Evolutionary conservation across 2,113 vertebrate species (phyloP).

Genomic region (Conger conger): DNA sequence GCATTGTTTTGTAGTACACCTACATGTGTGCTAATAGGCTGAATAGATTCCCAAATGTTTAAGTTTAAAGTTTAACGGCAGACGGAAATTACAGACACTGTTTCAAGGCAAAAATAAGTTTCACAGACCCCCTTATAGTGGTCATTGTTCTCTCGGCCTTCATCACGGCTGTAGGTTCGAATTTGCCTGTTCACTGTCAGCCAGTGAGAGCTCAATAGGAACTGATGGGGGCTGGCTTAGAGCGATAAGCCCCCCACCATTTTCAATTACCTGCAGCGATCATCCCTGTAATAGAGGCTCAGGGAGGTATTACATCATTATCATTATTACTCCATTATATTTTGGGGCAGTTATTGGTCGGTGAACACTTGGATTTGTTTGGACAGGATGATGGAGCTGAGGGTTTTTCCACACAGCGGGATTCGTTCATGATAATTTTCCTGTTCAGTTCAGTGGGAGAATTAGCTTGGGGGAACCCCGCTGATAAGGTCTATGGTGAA

Average conservation of each 20-base stretch:
- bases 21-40: not conserved
- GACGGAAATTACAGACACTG: not conserved
- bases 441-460: not conserved
- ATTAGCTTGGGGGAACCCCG: no score
- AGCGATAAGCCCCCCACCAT: conserved; percentile 19
- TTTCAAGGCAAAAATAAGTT: not conserved
- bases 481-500: no score
- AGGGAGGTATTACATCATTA: conserved; percentile 14
- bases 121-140: not conserved
- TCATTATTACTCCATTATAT: not conserved
- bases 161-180: not conserved
- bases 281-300: not conserved
- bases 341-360: not conserved
- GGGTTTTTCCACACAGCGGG: not conserved
- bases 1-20: no score
- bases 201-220: not conserved
- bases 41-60: not conserved
- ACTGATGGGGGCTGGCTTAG: not conserved
- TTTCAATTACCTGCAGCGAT: conserved; percentile 28
- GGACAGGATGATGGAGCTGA: not conserved
- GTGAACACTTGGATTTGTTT: not conserved
- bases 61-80: not conserved
- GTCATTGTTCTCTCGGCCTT: not conserved
- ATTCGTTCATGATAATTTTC: not conserved
- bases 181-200: not conserved